Evolutionary conservation across 2,113 vertebrate species (phyloP).

Genomic region (Furnarius figulus): DNA sequence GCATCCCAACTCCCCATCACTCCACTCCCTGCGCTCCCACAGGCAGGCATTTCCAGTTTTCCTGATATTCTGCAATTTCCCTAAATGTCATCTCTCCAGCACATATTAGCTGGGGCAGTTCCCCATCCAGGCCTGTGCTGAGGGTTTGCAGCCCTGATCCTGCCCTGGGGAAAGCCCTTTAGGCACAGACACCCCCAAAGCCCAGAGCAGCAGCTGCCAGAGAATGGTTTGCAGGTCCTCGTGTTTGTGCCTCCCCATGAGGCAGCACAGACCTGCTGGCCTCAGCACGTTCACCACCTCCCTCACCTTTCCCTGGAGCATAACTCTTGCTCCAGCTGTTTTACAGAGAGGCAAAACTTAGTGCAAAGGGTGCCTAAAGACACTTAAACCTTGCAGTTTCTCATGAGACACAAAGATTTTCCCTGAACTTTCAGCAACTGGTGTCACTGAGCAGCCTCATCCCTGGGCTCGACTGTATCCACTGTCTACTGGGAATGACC

Average conservation of each 20-base stretch:
- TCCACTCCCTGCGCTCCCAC: accelerated
- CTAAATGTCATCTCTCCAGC: accelerated
- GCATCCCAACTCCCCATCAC: background rate
- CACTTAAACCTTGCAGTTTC: accelerated
- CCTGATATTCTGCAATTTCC: accelerated
- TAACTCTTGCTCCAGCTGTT: background rate
- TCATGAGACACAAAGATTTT: accelerated
- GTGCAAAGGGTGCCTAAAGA: background rate
- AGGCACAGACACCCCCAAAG: background rate
- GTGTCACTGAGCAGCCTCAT: background rate
- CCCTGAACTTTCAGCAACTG: background rate
- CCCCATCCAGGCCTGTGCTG: no score
- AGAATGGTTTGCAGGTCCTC: accelerated
- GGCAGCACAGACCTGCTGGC: background rate
- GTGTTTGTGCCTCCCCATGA: accelerated
- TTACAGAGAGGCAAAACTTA: background rate
- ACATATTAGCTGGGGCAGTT: background rate
- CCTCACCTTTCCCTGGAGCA: background rate
- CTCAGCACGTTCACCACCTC: background rate
- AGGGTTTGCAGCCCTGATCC: background rate
- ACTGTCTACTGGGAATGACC: background rate
- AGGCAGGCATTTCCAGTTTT: background rate
- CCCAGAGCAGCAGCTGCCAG: background rate
- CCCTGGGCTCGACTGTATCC: background rate
- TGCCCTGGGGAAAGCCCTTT: background rate